These are phyloP conservation scores for Elgaria multicarinata DNA, from an alignment of 2,113 vertebrate genomes.

Conservation along the genomic window DNA sequence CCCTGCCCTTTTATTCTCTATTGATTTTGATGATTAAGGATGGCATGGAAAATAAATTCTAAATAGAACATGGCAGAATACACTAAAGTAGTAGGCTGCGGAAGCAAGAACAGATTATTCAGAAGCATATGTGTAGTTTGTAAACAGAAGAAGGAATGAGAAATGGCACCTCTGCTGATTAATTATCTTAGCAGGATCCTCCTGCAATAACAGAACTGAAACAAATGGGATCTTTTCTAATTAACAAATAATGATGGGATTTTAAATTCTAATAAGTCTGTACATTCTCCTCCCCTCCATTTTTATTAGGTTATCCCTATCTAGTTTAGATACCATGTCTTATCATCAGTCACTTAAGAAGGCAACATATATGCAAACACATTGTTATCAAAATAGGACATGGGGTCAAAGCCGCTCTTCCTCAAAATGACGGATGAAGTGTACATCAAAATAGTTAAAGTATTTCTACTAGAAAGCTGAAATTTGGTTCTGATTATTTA, in stretches of 20 bases:
- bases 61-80: slow-evolving; percentile 2
- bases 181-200: neutral
- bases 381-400: neutral
- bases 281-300: neutral
- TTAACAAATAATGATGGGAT: neutral
- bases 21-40: slow-evolving; percentile 11
- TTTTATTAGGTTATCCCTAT: neutral
- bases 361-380: neutral
- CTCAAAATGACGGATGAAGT: neutral
- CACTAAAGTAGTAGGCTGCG: neutral
- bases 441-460: neutral
- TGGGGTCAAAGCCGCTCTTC: neutral
- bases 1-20: slow-evolving; percentile 27
- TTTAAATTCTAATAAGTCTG: neutral
- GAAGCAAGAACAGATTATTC: neutral
- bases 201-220: neutral
- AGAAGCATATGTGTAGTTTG: neutral
- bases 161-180: neutral
- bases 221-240: neutral
- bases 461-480: neutral
- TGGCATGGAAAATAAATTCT: neutral
- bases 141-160: neutral
- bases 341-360: neutral
- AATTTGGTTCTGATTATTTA: neutral
- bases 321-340: neutral